Evolutionary conservation across 2,888 invertebrate species (phyloP), one percentile per base, ranked within the genome.

Genomic region (Keiferia lycopersicella): DNA sequence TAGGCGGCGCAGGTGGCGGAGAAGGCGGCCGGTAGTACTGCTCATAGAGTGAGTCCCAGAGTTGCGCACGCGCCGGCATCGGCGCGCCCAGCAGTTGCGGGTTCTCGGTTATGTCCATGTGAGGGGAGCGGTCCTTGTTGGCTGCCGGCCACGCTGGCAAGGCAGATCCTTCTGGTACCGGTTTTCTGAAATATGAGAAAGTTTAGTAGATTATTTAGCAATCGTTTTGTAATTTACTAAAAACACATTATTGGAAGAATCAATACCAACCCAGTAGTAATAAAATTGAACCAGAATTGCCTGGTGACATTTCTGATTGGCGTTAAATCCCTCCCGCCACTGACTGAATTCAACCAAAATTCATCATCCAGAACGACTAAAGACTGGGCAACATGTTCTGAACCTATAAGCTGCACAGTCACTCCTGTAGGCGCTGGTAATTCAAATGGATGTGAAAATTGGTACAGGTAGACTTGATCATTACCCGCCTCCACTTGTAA

Each of bases 401-500:
- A 57, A 12, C 62, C 65, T 8, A 65, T 57, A 7, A 69, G 61
- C 2, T 67, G 63, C 34, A 73, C 73, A 22, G 75, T 34, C 0
- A 67, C 67, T 38, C 76, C 66, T 0, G 66, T 61, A 10, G 67
- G 65, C 2, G 61, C 50, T n/a, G 20, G 6, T 10, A 59, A 61
- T 2, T 67, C 62, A 16, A 70, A 69, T 7, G 63, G 66, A 64
- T 66, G 75, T 1, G 66, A 64, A 59, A 71, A 76, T 38, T 70
- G 65, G 45, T 72, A 77, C 38, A 77, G 56, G 58, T 73, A 76
- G 12, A 76, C 50, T 30, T 70, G 56, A n/a, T 71, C 53, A 64
- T 75, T 69, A 12, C 75, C 74, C 22, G 73, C 70, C 58, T 70
- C 68, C 2, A 71, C 65, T 56, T 74, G 71, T 7, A 73, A 41